phyloP scores from a whole-genome alignment of 2,888 invertebrate species.

The Heliconius sara region DNA sequence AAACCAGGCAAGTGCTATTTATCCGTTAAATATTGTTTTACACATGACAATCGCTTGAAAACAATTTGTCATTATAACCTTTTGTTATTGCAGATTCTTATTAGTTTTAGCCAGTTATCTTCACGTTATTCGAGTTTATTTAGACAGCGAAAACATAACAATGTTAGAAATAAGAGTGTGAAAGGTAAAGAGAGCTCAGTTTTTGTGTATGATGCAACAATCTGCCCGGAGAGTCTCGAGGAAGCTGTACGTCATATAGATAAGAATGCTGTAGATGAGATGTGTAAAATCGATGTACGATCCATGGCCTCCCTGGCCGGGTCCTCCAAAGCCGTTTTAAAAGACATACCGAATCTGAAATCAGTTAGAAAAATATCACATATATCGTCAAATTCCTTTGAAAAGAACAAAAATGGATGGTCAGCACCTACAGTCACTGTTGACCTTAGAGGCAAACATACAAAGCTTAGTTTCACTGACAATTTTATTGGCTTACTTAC shows the following conservation, averaged over 20 bases:
- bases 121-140: slow-evolving; percentile 75
- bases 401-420: slow-evolving; percentile 78
- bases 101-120: slow-evolving; percentile 80
- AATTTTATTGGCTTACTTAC: slow-evolving; percentile 66
- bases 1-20: slow-evolving; percentile 73
- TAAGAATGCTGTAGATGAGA: slow-evolving; percentile 72
- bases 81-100: slow-evolving; percentile 77
- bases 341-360: slow-evolving; percentile 52
- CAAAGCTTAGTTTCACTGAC: slow-evolving; percentile 63
- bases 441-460: slow-evolving; percentile 57
- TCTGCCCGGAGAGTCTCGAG: slow-evolving; percentile 73
- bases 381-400: slow-evolving; percentile 70
- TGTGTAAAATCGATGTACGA: slow-evolving; percentile 67
- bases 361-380: slow-evolving; percentile 69
- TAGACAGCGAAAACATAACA: slow-evolving; percentile 72
- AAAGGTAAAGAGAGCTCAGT: slow-evolving; percentile 63
- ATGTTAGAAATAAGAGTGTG: slow-evolving; percentile 67
- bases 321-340: slow-evolving; percentile 51
- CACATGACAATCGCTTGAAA: slow-evolving; percentile 29
- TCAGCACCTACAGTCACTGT: slow-evolving; percentile 59
- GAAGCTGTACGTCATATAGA: slow-evolving; percentile 75
- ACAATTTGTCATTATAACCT: slow-evolving; percentile 54
- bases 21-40: slow-evolving; percentile 26
- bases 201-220: slow-evolving; percentile 62
- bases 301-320: slow-evolving; percentile 58